Conservation (phyloP, 2,888 invertebrate species). For the Ophion costatus region DNA sequence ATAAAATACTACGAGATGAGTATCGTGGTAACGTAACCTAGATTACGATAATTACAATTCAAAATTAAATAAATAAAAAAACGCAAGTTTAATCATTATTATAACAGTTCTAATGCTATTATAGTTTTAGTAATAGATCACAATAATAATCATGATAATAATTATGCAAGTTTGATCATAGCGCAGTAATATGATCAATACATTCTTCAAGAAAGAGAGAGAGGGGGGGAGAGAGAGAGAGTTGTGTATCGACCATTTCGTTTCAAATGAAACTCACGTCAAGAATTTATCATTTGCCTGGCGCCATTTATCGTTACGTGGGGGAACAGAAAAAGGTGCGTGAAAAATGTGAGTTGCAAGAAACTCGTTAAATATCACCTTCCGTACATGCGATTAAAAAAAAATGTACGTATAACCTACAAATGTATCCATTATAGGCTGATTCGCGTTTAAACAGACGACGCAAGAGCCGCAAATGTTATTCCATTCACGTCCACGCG, state of each 20-base stretch:
- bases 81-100: too few species aligned
- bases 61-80: too few species aligned
- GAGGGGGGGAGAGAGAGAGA: background rate
- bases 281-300: background rate
- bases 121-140: background rate
- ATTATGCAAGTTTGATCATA: background rate
- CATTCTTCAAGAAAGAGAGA: background rate
- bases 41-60: too few species aligned
- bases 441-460: background rate
- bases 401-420: background rate
- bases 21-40: too few species aligned
- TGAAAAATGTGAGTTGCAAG: background rate
- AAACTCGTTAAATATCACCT: background rate
- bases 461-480: background rate
- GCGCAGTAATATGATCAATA: background rate
- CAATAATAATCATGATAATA: background rate
- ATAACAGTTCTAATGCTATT: too few species aligned
- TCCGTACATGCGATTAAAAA: background rate
- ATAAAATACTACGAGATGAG: too few species aligned
- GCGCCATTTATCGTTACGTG: background rate
- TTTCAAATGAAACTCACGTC: background rate
- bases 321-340: background rate
- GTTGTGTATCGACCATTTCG: background rate
- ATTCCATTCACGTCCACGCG: background rate
- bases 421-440: background rate